Conservation (phyloP, 1,140 invertebrate species). For the Luehdorfia chinensis region DNA sequence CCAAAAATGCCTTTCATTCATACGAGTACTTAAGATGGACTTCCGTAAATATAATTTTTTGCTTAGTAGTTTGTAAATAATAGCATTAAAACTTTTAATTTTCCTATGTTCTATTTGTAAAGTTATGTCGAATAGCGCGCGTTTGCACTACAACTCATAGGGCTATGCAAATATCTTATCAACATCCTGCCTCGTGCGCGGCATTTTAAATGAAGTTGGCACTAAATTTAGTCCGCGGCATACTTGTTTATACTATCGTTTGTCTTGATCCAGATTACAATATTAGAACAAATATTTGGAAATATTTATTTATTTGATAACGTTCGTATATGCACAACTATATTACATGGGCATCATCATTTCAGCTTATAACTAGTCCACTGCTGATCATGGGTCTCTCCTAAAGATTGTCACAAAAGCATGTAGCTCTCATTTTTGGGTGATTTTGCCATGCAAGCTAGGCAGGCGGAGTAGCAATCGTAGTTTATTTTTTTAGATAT, state of each 20-base stretch:
- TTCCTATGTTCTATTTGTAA: neutral
- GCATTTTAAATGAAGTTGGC: conserved; percentile 46
- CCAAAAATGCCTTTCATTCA: too few species aligned
- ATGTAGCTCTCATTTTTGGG: too few species aligned
- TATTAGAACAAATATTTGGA: neutral
- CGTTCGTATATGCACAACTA: neutral
- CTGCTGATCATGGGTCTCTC: too few species aligned
- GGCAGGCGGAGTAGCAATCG: too few species aligned
- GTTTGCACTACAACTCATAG: conserved; percentile 21
- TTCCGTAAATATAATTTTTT: too few species aligned
- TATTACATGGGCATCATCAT: neutral
- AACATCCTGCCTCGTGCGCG: conserved; percentile 54
- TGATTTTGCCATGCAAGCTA: too few species aligned
- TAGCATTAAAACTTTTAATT: too few species aligned
- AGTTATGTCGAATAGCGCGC: conserved; percentile 3
- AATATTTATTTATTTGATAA: conserved; percentile 2
- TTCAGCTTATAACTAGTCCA: too few species aligned
- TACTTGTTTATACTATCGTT: conserved; percentile 35
- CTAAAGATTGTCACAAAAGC: too few species aligned
- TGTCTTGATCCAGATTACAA: conserved; percentile 20
- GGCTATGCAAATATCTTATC: conserved; percentile 64
- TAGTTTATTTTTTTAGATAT: too few species aligned
- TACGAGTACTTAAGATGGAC: too few species aligned
- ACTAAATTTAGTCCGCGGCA: conserved; percentile 42
- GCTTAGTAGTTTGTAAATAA: too few species aligned